These are phyloP conservation scores for Drosophila demipolita DNA, from an alignment of 2,888 invertebrate genomes.

Conservation along the genomic window DNA sequence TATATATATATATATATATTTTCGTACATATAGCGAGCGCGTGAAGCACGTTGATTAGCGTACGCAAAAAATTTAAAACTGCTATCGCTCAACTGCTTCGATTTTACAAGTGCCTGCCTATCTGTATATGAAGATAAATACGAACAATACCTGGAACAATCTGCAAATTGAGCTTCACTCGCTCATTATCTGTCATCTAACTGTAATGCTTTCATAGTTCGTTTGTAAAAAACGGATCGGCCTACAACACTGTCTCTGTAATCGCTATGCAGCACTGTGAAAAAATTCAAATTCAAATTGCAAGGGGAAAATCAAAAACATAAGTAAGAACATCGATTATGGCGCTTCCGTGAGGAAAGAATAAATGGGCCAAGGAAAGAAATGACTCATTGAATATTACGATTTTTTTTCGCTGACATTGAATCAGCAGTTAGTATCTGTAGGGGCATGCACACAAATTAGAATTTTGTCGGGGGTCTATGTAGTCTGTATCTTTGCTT, in stretches of 20 bases:
- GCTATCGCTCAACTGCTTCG: constrained; percentile 43
- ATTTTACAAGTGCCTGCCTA: constrained; percentile 30
- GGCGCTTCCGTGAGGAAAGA: constrained; percentile 6
- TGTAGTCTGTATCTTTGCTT: constrained; percentile 29
- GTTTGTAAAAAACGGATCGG: not conserved
- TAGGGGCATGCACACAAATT: constrained; percentile 37
- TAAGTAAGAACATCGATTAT: not conserved
- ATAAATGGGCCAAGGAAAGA: constrained; percentile 38
- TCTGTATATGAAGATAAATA: constrained; percentile 51
- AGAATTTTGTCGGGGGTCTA: constrained; percentile 39
- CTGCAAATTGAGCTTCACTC: constrained; percentile 5
- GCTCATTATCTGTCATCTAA: not conserved
- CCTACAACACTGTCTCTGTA: constrained; percentile 21
- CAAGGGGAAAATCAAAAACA: not conserved
- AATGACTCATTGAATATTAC: not conserved
- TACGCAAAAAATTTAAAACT: constrained; percentile 35
- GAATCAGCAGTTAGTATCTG: constrained; percentile 21
- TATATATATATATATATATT: not conserved
- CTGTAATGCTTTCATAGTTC: not conserved
- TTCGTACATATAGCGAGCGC: constrained; percentile 1
- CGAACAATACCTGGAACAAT: constrained; percentile 33
- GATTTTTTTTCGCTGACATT: constrained; percentile 35
- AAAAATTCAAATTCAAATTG: constrained; percentile 27
- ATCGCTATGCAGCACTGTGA: constrained; percentile 31
- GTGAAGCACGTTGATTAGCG: constrained; percentile 62